These are phyloP conservation scores for Orchestia grillus DNA, from an alignment of 1,140 invertebrate species.

Conservation along the genomic window DNA sequence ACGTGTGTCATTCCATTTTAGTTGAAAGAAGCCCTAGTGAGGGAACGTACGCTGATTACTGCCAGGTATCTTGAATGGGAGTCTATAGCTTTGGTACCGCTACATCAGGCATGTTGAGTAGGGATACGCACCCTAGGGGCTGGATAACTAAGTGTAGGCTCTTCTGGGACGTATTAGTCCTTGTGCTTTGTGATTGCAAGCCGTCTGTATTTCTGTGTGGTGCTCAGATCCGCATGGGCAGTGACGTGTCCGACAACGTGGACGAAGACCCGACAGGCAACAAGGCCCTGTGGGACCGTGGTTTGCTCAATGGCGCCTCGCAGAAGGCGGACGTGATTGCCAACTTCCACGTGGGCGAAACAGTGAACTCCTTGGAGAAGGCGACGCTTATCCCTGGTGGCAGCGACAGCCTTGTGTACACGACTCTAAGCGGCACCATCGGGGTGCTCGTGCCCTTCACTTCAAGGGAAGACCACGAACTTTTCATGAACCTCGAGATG, in stretches of 20 bases:
- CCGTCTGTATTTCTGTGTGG: neutral
- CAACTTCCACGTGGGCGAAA: slow-evolving; percentile 67
- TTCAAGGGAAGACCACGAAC: slow-evolving; percentile 98
- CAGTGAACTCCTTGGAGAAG: slow-evolving; percentile 74
- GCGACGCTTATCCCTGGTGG: slow-evolving; percentile 97
- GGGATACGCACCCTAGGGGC: too few relatives aligned
- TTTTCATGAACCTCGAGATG: slow-evolving; percentile 99
- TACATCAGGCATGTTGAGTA: too few relatives aligned
- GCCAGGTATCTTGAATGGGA: too few relatives aligned
- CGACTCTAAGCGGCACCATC: slow-evolving; percentile 94
- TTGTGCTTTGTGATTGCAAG: too few relatives aligned
- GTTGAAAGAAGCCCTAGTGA: too few relatives aligned
- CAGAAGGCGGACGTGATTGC: slow-evolving; percentile 93
- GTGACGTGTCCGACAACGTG: slow-evolving; percentile 94
- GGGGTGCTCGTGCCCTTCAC: slow-evolving; percentile 98
- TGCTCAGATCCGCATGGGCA: slow-evolving; percentile 82
- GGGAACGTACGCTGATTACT: too few relatives aligned
- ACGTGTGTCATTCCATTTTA: too few relatives aligned
- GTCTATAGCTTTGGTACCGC: too few relatives aligned
- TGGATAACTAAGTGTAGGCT: too few relatives aligned
- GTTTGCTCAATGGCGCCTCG: slow-evolving; percentile 94
- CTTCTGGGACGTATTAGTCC: too few relatives aligned
- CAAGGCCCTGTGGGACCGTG: slow-evolving; percentile 98
- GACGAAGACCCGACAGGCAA: slow-evolving; percentile 99
- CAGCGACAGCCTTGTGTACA: slow-evolving; percentile 93